These are phyloP conservation scores for Amphiprion percula DNA, from an alignment of 2,113 vertebrate genomes.

Conservation along the genomic window DNA sequence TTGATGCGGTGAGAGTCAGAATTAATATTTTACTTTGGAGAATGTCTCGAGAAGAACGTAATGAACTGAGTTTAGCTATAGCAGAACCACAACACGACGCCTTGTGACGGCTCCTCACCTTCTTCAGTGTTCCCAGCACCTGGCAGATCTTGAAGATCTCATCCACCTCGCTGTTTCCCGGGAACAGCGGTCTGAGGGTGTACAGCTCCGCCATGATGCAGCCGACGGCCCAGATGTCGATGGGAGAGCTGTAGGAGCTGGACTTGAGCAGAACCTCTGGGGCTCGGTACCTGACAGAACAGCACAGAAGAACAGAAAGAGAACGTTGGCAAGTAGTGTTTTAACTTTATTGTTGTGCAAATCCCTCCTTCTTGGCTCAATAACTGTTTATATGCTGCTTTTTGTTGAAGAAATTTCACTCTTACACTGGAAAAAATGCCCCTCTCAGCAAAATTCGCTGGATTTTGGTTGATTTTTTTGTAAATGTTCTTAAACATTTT, in stretches of 20 bases:
- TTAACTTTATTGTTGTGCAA: neutral
- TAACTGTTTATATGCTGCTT: too few relatives aligned
- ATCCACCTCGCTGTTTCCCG: constrained; percentile 95
- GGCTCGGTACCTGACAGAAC: constrained; percentile 90
- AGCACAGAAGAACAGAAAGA: neutral
- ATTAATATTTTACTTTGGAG: neutral
- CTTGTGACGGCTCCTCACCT: constrained; percentile 80
- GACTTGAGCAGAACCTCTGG: constrained; percentile 93
- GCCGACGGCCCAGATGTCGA: constrained; percentile 95
- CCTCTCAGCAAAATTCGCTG: too few relatives aligned
- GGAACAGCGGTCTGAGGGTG: constrained; percentile 93
- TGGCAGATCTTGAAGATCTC: constrained; percentile 98
- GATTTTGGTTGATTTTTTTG: too few relatives aligned
- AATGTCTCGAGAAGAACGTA: too few relatives aligned
- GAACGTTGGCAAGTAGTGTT: neutral
- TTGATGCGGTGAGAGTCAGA: neutral
- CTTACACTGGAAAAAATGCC: too few relatives aligned
- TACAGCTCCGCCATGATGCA: constrained; percentile 97
- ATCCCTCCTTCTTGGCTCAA: neutral
- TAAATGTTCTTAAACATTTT: too few relatives aligned
- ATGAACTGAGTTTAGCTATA: too few relatives aligned
- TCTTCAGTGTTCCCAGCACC: constrained; percentile 94
- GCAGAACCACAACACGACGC: neutral
- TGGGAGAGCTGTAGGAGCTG: constrained; percentile 92
- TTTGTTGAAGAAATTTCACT: too few relatives aligned